Base-by-base conservation (phyloP, 2,888 invertebrate genomes). In the Ophraella communa region DNA sequence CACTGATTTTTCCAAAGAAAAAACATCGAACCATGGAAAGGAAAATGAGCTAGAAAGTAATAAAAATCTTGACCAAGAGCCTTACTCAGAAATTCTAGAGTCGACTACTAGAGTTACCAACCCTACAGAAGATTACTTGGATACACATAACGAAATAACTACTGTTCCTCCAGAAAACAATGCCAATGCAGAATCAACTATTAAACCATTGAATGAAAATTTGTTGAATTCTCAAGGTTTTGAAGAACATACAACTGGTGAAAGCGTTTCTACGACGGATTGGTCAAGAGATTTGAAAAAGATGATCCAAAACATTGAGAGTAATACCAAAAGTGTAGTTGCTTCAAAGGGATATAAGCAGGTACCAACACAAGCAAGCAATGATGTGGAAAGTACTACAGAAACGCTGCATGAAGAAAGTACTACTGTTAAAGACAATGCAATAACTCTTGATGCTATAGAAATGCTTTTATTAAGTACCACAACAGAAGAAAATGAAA, bases 241-340 rank as follows among this genome's bases (percentile, higher is more conserved):
- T n/a, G n/a, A n/a, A n/a, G n/a, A n/a, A n/a, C n/a, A n/a, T n/a
- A 23, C 63, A 3, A 64, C 61, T n/a, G 58, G 55, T 14, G 51
- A 54, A 8, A 47, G 2, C 5, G 23, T 33, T 7, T 24, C 27
- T 8, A 51, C 57, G n/a, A 58, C 63, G 7, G 23, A 45, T 24
- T 27, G 27, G 17, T 51, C 59, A n/a, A 18, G 4, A 2, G 52
- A 52, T 18, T 64, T 64, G 10, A 44, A 52, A 27, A 62, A 52
- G 30, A 60, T 64, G 24, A 67, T 67, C 17, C 27, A 64, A 53
- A 47, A 64, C 4, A 60, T 67, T 8, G 69, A 67, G 55, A 35
- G n/a, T 23, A 47, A 56, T 14, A 67, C 69, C 7, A 61, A 69
- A 11, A 65, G 64, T n/a, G 17, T 35, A 0, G 39, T 54, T 1